Percentiles rank a stretch among this genome's conserved stretches.
Evolutionary conservation across 2,113 vertebrate species (phyloP).

Genomic region (pig (Sus scrofa)): T2T-Sscrofa CM000812.6:166998501-166999000

Average conservation of each 20-base stretch:
- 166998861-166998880: background rate
- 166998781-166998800: background rate
- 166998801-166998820: background rate
- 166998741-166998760: background rate
- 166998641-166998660: background rate
- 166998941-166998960: background rate
- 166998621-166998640: constrained; percentile 32
- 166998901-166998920: background rate
- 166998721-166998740: background rate
- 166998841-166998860: background rate
- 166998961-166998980: background rate
- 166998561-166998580: background rate
- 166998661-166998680: background rate
- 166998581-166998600: background rate
- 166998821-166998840: background rate
- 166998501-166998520: background rate
- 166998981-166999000: background rate
- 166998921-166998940: background rate
- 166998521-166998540: background rate
- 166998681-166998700: background rate
- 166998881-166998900: background rate
- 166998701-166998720: background rate
- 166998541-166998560: background rate
- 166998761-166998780: background rate
- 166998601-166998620: background rate